A percentile compares a stretch with the other conserved stretches of the same genome.
phyloP scores from a whole-genome alignment of 1,140 invertebrate species.

The Halictus rubicundus region DNA sequence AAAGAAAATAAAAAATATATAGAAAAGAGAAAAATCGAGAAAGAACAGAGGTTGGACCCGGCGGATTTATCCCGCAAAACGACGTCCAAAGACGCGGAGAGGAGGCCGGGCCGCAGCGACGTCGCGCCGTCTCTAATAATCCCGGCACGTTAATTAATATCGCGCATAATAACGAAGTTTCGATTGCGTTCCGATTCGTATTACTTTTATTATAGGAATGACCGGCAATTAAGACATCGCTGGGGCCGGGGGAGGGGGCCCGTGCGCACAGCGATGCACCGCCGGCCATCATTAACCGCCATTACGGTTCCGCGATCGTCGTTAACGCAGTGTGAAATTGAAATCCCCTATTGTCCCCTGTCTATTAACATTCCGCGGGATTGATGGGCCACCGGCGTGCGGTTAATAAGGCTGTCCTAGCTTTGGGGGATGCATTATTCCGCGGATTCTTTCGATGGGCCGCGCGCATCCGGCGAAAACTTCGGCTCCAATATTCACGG shows the following conservation, averaged over 20 bases:
- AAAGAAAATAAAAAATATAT: not conserved
- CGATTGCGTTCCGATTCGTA: conserved; percentile 32
- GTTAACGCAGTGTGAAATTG: conserved; percentile 48
- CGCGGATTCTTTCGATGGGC: not conserved
- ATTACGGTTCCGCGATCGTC: conserved; percentile 35
- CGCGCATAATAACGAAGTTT: conserved; percentile 39
- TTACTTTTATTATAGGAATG: conserved; percentile 41
- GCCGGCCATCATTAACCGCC: conserved; percentile 29
- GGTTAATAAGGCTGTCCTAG: conserved; percentile 36
- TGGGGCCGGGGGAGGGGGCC: no score
- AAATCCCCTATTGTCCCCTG: conserved; percentile 40
- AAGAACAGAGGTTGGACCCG: not conserved
- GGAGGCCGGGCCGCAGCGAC: not conserved
- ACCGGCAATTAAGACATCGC: conserved; percentile 42
- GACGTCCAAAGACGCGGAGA: not conserved
- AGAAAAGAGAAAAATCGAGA: not conserved
- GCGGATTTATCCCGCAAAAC: conserved; percentile 24
- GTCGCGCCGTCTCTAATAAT: conserved; percentile 18
- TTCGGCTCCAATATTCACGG: conserved; percentile 56
- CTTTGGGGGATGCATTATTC: conserved; percentile 26
- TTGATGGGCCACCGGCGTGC: no score
- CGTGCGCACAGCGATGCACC: no score
- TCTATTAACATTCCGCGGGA: conserved; percentile 29
- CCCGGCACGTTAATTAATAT: conserved; percentile 30
- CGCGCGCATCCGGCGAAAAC: conserved; percentile 41